These are phyloP conservation scores for Neolamprologus cancellatus DNA, from an alignment of 2,113 vertebrate genomes.

Conservation along the genomic window DNA sequence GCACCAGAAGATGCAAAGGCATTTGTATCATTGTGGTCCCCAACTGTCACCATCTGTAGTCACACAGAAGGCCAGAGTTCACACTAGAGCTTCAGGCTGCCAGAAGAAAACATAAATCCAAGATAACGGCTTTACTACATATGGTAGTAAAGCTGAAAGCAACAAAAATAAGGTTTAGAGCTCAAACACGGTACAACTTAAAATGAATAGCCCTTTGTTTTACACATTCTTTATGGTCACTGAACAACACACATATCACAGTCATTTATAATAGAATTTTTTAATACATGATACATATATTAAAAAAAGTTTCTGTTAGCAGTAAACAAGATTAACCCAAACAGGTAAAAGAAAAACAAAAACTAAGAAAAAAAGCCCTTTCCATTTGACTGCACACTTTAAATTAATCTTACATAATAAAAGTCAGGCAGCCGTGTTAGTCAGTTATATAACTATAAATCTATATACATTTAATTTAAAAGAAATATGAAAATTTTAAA, in stretches of 20 bases:
- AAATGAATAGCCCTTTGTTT: not conserved
- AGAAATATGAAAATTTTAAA: accelerated
- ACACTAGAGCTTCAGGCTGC: not conserved
- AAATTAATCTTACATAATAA: not conserved
- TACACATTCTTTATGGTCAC: not conserved
- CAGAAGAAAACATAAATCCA: not conserved
- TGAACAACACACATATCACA: not conserved
- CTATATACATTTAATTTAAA: not conserved
- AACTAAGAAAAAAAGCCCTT: not conserved
- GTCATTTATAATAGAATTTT: not conserved
- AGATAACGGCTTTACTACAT: not conserved
- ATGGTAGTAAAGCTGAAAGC: not conserved
- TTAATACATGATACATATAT: not conserved
- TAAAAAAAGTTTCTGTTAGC: not conserved
- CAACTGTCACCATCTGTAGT: not conserved
- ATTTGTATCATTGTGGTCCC: not conserved
- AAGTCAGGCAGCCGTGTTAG: not conserved
- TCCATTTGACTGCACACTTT: not conserved
- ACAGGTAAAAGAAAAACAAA: not conserved
- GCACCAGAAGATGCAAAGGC: not conserved
- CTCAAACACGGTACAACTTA: accelerated
- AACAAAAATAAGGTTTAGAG: not conserved
- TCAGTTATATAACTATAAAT: not conserved
- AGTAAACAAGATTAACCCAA: not conserved
- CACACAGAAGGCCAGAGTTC: not conserved